phyloP scores from a whole-genome alignment of 2,113 vertebrate species.

The Numenius arquata region DNA sequence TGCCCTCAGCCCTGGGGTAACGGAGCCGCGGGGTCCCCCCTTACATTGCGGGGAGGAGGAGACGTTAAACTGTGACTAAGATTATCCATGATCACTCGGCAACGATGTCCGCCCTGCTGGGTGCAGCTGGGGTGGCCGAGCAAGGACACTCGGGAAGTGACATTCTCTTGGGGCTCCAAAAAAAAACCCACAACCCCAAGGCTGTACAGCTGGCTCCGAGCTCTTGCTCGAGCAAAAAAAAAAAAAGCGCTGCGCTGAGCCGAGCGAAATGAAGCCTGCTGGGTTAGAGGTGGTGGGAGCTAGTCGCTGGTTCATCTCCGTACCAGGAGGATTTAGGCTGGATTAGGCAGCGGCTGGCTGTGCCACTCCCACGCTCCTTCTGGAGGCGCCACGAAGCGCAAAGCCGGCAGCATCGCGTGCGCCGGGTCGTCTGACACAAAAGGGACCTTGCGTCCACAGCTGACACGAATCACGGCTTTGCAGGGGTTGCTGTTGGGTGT shows the following conservation, averaged over 20 bases:
- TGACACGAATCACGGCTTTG: background rate
- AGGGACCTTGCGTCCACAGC: background rate
- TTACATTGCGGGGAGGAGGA: background rate
- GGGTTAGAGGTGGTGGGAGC: background rate
- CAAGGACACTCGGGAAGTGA: background rate
- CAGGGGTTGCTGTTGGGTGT: accelerated
- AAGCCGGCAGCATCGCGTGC: background rate
- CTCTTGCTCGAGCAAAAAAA: accelerated
- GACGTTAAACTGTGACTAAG: background rate
- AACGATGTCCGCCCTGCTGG: background rate
- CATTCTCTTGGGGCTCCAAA: background rate
- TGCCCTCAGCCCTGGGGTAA: background rate
- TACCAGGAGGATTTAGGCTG: background rate
- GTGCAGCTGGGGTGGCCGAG: background rate
- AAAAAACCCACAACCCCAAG: background rate
- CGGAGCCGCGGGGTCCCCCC: accelerated
- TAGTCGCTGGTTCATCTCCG: background rate
- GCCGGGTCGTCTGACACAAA: background rate
- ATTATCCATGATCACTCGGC: background rate
- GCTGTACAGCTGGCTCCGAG: background rate
- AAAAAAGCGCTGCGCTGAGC: background rate
- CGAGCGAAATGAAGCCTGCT: background rate
- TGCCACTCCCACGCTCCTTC: background rate
- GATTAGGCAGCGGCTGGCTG: background rate
- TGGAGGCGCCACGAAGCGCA: background rate